phyloP scores from a whole-genome alignment of 2,113 vertebrate species.

The Carassius carassius region DNA sequence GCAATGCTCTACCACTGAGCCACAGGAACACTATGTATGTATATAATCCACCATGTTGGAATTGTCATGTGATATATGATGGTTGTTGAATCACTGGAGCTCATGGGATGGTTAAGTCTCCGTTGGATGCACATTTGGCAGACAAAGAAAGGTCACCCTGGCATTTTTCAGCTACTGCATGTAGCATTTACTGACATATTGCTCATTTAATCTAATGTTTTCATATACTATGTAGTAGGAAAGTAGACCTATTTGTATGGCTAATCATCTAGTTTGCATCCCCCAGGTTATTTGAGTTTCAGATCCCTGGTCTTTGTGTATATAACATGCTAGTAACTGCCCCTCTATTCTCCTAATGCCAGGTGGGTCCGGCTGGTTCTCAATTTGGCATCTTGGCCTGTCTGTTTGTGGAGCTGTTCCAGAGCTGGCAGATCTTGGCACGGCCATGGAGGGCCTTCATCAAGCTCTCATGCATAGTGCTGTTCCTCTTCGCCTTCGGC shows the following conservation, averaged over 20 bases:
- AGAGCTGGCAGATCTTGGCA: slow-evolving; percentile 98
- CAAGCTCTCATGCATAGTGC: slow-evolving; percentile 93
- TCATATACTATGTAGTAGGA: neutral
- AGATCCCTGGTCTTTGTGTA: slow-evolving; percentile 63
- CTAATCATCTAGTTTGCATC: neutral
- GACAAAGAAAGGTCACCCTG: neutral
- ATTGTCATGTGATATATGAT: neutral
- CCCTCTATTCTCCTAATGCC: slow-evolving; percentile 65
- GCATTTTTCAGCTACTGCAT: neutral
- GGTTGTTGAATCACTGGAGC: neutral
- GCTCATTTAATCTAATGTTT: neutral
- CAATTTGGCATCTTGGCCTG: slow-evolving; percentile 98
- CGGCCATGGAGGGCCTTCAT: slow-evolving; percentile 93
- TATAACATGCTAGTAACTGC: neutral
- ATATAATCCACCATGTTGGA: neutral
- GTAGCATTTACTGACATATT: too few relatives aligned
- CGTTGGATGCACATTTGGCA: neutral
- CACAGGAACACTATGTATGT: too few relatives aligned
- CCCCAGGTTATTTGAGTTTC: neutral
- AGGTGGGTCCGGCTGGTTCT: slow-evolving; percentile 96
- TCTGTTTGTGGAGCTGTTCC: slow-evolving; percentile 97
- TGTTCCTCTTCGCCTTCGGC: slow-evolving; percentile 95
- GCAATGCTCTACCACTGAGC: too few relatives aligned
- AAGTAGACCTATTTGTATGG: neutral
- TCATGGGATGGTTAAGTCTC: neutral